Evolutionary conservation across 2,888 invertebrate genomes (phyloP).

Genomic region (Bibio marci): DNA sequence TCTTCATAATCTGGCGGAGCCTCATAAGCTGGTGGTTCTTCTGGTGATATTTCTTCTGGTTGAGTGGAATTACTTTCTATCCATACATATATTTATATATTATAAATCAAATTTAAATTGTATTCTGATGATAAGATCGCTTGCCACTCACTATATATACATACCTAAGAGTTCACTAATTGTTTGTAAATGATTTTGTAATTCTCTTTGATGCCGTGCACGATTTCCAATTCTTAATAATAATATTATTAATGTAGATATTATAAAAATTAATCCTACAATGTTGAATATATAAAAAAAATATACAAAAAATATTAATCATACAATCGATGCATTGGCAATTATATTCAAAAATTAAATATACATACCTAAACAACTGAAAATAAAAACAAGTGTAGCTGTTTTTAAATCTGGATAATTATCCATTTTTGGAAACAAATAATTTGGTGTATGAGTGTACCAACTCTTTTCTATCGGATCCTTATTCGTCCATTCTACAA

Average conservation of each 20-base stretch:
- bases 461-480: constrained; percentile 37
- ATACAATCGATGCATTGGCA: no score
- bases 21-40: constrained; percentile 51
- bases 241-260: constrained; percentile 42
- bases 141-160: constrained; percentile 3
- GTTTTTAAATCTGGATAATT: constrained; percentile 46
- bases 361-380: constrained; percentile 42
- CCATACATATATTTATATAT: no score
- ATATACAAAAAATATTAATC: not conserved
- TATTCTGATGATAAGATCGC: no score
- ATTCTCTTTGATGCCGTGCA: constrained; percentile 40
- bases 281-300: constrained; percentile 4
- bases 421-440: constrained; percentile 51
- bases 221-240: constrained; percentile 44
- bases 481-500: constrained; percentile 34
- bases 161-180: constrained; percentile 49
- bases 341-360: no score
- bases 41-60: constrained; percentile 28
- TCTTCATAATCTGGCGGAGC: constrained; percentile 56
- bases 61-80: constrained; percentile 15
- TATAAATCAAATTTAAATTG: no score
- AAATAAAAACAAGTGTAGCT: constrained; percentile 44
- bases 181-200: constrained; percentile 48
- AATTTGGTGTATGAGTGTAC: constrained; percentile 51
- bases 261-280: constrained; percentile 37